phyloP scores from a whole-genome alignment of 2,797 vertebrate genomes.

The Lagothrix lagotricha region DNA sequence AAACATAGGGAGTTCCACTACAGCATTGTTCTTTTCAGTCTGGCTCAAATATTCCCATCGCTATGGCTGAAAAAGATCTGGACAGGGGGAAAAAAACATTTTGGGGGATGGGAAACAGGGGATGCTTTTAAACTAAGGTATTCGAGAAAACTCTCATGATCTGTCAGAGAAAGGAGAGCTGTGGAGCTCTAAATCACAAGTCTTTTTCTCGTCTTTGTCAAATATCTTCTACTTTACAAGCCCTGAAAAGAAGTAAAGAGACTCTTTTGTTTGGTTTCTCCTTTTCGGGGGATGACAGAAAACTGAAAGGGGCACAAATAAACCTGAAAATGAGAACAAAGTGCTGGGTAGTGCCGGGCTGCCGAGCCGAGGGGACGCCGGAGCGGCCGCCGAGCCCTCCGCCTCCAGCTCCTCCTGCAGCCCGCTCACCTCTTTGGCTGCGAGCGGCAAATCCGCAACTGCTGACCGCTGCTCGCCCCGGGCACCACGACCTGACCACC shows the following conservation, averaged over 20 bases:
- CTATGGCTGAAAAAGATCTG: background rate
- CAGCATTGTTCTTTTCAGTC: constrained; percentile 59
- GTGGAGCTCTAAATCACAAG: constrained; percentile 92
- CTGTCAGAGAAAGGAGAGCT: constrained; percentile 73
- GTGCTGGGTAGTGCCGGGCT: constrained; percentile 86
- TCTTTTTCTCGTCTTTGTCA: constrained; percentile 91
- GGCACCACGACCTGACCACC: background rate
- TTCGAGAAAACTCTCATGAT: constrained; percentile 66
- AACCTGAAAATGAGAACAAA: constrained; percentile 95
- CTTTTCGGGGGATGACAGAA: constrained; percentile 86
- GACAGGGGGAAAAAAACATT: background rate
- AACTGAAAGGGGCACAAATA: constrained; percentile 91
- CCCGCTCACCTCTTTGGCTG: background rate
- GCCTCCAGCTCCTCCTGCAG: background rate
- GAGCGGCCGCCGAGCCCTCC: background rate
- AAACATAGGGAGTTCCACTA: background rate
- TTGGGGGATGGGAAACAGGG: background rate
- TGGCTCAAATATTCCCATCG: constrained; percentile 9
- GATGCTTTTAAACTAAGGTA: constrained; percentile 36
- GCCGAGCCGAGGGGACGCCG: background rate
- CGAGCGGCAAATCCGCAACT: background rate
- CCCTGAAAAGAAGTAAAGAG: constrained; percentile 91
- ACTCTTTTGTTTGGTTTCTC: constrained; percentile 93
- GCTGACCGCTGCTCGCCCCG: background rate
- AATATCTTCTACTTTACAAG: constrained; percentile 93